Conservation (phyloP, 2,113 vertebrate genomes). For the Trinectes maculatus region DNA sequence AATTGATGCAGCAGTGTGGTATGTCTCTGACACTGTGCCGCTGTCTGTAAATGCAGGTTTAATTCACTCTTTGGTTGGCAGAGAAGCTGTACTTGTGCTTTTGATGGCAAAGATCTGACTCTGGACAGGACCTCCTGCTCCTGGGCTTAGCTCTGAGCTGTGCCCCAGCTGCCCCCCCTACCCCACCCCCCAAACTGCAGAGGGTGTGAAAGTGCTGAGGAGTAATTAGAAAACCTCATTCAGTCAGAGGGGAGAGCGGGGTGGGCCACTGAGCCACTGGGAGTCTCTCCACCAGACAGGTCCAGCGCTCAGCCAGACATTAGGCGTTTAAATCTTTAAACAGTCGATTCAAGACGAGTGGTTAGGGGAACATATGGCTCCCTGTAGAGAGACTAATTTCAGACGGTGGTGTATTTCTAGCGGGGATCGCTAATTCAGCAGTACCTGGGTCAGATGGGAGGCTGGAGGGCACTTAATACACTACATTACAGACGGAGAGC, state of each 20-base stretch:
- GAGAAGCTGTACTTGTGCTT: neutral
- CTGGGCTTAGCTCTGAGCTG: slow-evolving; percentile 1
- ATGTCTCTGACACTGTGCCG: no score
- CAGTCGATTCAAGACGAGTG: slow-evolving; percentile 54
- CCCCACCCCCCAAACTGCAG: slow-evolving; percentile 17
- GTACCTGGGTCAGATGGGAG: slow-evolving; percentile 48
- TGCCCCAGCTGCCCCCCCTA: neutral
- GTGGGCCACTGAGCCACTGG: slow-evolving; percentile 8
- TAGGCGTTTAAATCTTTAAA: slow-evolving; percentile 60
- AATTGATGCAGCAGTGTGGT: no score
- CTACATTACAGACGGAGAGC: slow-evolving; percentile 24
- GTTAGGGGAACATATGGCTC: slow-evolving; percentile 18
- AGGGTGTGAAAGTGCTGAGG: slow-evolving; percentile 51
- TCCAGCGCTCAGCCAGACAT: slow-evolving; percentile 51
- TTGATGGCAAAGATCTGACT: neutral
- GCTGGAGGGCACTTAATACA: slow-evolving; percentile 52
- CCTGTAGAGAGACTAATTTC: slow-evolving; percentile 55
- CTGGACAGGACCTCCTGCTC: neutral
- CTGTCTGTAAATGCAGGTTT: no score
- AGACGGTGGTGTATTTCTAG: slow-evolving; percentile 34
- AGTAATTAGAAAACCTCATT: slow-evolving; percentile 61
- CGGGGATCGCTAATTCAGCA: slow-evolving; percentile 62
- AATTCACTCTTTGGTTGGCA: neutral
- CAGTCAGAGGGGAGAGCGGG: neutral
- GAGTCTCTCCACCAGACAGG: slow-evolving; percentile 41